These are phyloP conservation scores for Junco hyemalis DNA, from an alignment of 2,113 vertebrate genomes.

Conservation along the genomic window DNA sequence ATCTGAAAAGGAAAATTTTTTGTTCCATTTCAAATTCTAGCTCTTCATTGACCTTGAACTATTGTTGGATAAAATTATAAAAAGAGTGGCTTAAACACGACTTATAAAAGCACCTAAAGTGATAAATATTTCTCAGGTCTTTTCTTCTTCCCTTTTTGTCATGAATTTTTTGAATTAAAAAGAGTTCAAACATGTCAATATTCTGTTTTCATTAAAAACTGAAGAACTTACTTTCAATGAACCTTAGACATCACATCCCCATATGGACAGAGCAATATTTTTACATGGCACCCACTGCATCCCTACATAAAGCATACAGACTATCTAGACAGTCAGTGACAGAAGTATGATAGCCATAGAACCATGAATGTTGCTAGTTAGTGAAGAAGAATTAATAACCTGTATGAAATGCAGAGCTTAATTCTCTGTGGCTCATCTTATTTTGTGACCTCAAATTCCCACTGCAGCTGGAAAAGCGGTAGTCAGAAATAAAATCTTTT, in stretches of 20 bases:
- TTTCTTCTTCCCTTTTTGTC: not conserved
- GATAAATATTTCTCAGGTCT: not conserved
- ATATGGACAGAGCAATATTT: not conserved
- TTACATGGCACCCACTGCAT: not conserved
- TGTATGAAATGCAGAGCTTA: not conserved
- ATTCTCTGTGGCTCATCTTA: not conserved
- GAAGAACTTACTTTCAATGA: not conserved
- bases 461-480: not conserved
- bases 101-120: not conserved
- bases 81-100: not conserved
- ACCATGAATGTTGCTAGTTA: not conserved
- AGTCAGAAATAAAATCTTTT: not conserved
- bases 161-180: not conserved
- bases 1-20: constrained; percentile 68
- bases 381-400: not conserved
- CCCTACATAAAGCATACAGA: not conserved
- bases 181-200: not conserved
- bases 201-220: not conserved
- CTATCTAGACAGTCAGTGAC: not conserved
- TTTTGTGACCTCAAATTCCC: not conserved
- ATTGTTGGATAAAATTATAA: not conserved
- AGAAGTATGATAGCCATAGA: not conserved
- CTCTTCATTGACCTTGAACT: not conserved
- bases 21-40: not conserved
- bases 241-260: not conserved